Evolutionary conservation across 2,888 invertebrate genomes (phyloP).

Genomic region (Ctena decussata): DNA sequence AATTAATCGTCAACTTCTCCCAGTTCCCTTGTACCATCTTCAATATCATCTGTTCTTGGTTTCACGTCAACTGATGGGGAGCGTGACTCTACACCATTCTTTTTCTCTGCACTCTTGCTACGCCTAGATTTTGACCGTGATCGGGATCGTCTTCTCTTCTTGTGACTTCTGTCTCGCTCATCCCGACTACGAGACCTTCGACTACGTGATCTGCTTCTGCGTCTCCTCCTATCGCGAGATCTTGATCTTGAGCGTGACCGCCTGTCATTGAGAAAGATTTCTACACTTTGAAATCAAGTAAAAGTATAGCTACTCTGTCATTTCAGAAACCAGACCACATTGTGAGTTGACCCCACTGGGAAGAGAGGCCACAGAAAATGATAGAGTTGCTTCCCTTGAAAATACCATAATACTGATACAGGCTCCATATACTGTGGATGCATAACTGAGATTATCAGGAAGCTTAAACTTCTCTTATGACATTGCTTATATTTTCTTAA

Average conservation of each 20-base stretch:
- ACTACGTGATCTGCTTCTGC: conserved; percentile 49
- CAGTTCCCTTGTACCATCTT: neutral
- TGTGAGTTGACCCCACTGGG: too few species aligned
- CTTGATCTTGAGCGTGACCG: conserved; percentile 41
- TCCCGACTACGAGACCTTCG: neutral
- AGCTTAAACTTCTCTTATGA: too few species aligned
- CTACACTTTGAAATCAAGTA: too few species aligned
- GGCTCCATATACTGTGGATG: too few species aligned
- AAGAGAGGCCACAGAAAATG: too few species aligned
- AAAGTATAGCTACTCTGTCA: neutral
- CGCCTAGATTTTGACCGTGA: conserved; percentile 51
- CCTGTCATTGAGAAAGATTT: too few species aligned
- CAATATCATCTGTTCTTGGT: neutral
- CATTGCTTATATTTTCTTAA: too few species aligned
- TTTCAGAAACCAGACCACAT: too few species aligned
- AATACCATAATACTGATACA: too few species aligned
- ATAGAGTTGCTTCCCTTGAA: too few species aligned
- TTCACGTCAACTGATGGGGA: neutral
- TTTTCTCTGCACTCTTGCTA: conserved; percentile 51
- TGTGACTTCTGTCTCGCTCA: conserved; percentile 27
- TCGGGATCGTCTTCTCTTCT: conserved; percentile 41
- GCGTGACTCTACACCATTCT: neutral
- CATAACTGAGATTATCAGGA: too few species aligned
- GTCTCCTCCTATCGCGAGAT: conserved; percentile 36
- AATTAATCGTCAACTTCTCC: conserved; percentile 4